Base-by-base conservation (phyloP, 2,113 vertebrate species). In the Eclectus roratus region DNA sequence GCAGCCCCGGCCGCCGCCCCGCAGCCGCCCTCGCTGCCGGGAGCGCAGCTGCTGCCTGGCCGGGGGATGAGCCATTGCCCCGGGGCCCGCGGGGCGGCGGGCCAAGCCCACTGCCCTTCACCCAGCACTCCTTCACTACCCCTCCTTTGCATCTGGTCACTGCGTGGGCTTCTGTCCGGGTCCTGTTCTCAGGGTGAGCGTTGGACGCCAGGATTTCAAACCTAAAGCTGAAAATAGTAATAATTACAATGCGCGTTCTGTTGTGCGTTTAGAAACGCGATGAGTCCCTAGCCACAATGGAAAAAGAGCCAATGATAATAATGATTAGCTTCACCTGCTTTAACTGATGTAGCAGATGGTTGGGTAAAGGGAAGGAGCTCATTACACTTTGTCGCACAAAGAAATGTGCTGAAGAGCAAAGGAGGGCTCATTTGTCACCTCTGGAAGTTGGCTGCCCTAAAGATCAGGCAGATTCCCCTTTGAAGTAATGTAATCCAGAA, bases 51-150 rank as follows among this genome's bases (percentile, higher is more conserved):
- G 1, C 5, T 8, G 6, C 20, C 10, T 4, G 31, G 7, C 13
- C 9, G 13, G 9, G 10, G 25, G 43, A 4, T 23, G 56, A 9
- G 35, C 10, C 8, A 11, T 25, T 50, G 83, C 19, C 65, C 8
- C 3, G 23, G 27, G 14, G 13, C 10, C 11, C 24, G 39, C 17
- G 11, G 41, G 31, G 50, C 24, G 37, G 66, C 18, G 29, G 47
- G 31, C 6, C 20, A 4, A 53, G 6, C 6, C 4, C 24, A 2
- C 3, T 6, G 8, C 3, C 2, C 6, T 23, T 18, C 24, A 2
- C 10, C 29, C n/a, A 3, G 4, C 33, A 8, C 31, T 20, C 8
- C 10, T 19, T 7, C 55, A 2, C 13, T n/a, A 4, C 3, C 39
- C 28, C 31, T 21, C 8, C 11, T 27, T 7, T 7, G 41, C 25